Evolutionary conservation across 2,797 vertebrate species (phyloP), one percentile per base, ranked within the genome.

Genomic region (Sus cebifrons): DNA sequence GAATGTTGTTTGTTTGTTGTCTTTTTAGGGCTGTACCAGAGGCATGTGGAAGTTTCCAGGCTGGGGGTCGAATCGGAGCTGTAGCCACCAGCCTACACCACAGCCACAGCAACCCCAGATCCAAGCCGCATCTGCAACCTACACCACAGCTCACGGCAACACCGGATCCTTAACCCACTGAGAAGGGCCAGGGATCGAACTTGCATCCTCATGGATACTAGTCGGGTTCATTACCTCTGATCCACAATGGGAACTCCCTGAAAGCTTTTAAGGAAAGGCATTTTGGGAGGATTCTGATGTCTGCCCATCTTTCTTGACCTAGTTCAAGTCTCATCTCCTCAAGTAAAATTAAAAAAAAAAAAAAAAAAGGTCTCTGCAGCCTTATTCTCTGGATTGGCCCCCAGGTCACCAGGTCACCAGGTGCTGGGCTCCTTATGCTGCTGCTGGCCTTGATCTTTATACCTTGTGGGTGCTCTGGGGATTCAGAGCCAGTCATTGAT

Each of bases 401-500:
- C 54, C 32, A 9, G 60, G 86, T 89, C 73, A 60, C 36, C 77
- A 11, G 1, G 18, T 4, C 0, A 4, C 29, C n/a, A 73, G 25
- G 52, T 27, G 40, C 68, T 54, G 0, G 1, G 10, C 29, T 70
- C 27, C 64, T 64, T 9, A 17, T 32, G 32, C 21, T 27, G 11
- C 58, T 70, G 0, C 21, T 29, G 36, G 32, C 56, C 49, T 54
- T 21, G 11, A 56, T 49, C 65, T 56, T 62, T 32, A 7, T 32
- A 29, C 12, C 2, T 54, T 25, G 10, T 15, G 49, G 77, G 81
- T 36, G 6, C 15, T 8, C 1, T 11, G 21, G 67, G 56, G 70
- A 20, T 21, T 32, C 2, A 0, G 29, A 68, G 56, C 2, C 27
- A 56, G 67, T 9, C 27, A 2, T 25, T 11, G 14, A 11, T 54